Base-by-base conservation (phyloP, 2,113 vertebrate genomes). In the Cottus gobio region DNA sequence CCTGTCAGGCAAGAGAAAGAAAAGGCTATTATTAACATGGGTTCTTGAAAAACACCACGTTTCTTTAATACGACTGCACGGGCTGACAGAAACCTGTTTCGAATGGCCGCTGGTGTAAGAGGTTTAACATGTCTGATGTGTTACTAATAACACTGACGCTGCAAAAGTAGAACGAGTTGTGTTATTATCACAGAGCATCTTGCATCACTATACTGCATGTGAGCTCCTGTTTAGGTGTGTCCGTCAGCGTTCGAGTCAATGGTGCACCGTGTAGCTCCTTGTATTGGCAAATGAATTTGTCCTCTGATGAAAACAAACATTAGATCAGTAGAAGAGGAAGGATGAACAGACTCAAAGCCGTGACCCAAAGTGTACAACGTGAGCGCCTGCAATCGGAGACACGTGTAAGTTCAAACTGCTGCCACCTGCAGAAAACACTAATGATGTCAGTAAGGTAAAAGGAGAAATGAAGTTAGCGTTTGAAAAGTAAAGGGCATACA, bases 401-500 rank as follows among this genome's bases (percentile, higher is more conserved):
- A 36, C 24, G 54, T 15, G 5, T 13, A 54, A n/a, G 31, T 26
- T 71, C 37, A 67, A 77, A 65, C 44, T 30, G 22, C 52, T 57
- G 68, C 39, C 24, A 9, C 39, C 11, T 54, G n/a, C 64, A 58
- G 54, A 68, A 67, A 42, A 78, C 60, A 61, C 26, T 46, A 73
- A 67, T 28, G 20, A 52, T 76, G 46, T 64, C 46, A 63, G 54
- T 62, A 20, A 69, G 31, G n/a, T 78, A 65, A 81, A 18, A 28
- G 22, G 28, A 57, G 26, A 76, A 82, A 78, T 80, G 15, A 52
- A 74, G 61, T 81, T 34, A 74, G 75, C 58, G 54, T 44, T 60
- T 9, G 54, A 62, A 81, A 80, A 76, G 67, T 72, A 52, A 57
- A 75, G 44, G 39, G 60, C 64, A 42, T 75, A 34, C 68, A 82